A percentile compares a stretch with the other conserved stretches of the same genome.
These are phyloP conservation scores for Gymnocheta viridis DNA, from an alignment of 2,888 invertebrate genomes.

Conservation along the genomic window DNA sequence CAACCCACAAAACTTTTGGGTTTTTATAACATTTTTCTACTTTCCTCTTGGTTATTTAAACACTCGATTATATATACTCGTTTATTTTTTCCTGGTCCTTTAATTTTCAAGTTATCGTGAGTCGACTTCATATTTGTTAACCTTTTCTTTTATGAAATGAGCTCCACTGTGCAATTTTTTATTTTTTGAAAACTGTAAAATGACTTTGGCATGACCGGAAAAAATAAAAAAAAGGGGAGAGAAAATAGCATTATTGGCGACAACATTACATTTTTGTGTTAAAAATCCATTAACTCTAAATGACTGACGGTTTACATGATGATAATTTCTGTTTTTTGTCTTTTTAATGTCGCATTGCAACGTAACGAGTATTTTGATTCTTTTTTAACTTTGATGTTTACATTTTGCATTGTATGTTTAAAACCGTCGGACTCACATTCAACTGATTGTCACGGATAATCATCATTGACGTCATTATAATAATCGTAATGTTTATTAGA, in stretches of 20 bases:
- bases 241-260: slow-evolving; percentile 38
- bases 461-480: slow-evolving; percentile 42
- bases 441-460: slow-evolving; percentile 56
- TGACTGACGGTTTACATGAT: slow-evolving; percentile 65
- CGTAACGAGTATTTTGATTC: slow-evolving; percentile 2
- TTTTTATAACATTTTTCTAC: no score
- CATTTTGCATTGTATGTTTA: slow-evolving; percentile 20
- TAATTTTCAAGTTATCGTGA: no score
- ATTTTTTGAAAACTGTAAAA: not conserved
- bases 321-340: slow-evolving; percentile 45
- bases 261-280: slow-evolving; percentile 62
- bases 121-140: no score
- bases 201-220: slow-evolving; percentile 59
- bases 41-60: no score
- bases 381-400: slow-evolving; percentile 30
- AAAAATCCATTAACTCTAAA: slow-evolving; percentile 65
- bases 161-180: not conserved
- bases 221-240: slow-evolving; percentile 29
- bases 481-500: slow-evolving; percentile 51
- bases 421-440: not conserved
- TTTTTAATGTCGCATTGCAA: slow-evolving; percentile 12
- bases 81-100: no score
- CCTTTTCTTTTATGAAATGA: not conserved
- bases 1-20: no score
- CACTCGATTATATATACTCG: no score